Evolutionary conservation across 2,888 invertebrate species (phyloP).

Genomic region (Phorcus lineatus): DNA sequence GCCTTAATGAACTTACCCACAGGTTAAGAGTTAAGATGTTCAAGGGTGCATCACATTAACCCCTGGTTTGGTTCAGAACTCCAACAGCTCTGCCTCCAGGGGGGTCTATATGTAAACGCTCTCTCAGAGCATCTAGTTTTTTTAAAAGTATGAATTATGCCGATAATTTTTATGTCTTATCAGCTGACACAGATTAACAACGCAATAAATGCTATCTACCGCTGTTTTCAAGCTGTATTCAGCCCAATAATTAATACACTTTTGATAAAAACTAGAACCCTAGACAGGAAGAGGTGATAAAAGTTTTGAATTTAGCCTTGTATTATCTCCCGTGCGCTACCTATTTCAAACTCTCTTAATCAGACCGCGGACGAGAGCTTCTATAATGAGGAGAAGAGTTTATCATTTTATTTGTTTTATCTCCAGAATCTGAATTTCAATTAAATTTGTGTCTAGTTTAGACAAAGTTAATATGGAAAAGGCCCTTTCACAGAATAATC

Average conservation of each 20-base stretch:
- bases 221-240: not conserved
- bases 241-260: constrained; percentile 23
- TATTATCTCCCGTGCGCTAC: not conserved
- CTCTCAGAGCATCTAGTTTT: not conserved
- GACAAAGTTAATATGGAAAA: no score
- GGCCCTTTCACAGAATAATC: no score
- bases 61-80: not conserved
- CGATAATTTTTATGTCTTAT: constrained; percentile 1
- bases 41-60: not conserved
- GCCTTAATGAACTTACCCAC: no score
- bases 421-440: no score
- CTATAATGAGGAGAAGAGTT: no score
- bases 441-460: no score
- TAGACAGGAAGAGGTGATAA: constrained; percentile 17
- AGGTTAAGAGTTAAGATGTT: no score
- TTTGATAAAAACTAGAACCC: constrained; percentile 7
- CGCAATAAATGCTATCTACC: constrained; percentile 7
- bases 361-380: not conserved
- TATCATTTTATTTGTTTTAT: no score
- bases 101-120: not conserved
- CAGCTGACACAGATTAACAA: not conserved
- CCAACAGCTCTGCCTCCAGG: not conserved
- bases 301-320: constrained; percentile 17
- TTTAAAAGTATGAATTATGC: constrained; percentile 10
- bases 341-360: not conserved